phyloP scores from a whole-genome alignment of 2,113 vertebrate genomes.

The Athene noctua region DNA sequence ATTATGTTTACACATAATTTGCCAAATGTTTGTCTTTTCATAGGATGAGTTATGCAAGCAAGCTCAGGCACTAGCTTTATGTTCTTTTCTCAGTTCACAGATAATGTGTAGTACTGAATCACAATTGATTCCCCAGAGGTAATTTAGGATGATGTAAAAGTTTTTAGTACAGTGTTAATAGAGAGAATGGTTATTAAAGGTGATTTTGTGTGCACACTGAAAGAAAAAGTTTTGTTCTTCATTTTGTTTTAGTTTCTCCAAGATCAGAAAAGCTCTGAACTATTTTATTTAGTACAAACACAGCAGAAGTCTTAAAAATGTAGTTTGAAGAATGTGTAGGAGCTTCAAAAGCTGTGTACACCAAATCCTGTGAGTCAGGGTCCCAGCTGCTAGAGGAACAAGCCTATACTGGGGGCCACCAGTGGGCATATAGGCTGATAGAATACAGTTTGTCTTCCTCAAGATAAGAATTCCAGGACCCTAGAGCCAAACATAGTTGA shows the following conservation, averaged over 20 bases:
- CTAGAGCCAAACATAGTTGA: background rate
- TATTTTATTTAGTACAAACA: background rate
- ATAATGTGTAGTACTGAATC: background rate
- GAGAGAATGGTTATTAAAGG: background rate
- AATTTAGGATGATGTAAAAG: background rate
- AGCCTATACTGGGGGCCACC: background rate
- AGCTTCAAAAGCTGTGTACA: background rate
- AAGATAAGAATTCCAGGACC: background rate
- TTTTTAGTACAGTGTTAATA: background rate
- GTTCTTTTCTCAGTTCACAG: background rate
- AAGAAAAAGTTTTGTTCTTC: background rate
- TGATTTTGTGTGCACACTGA: background rate
- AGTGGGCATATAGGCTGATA: background rate
- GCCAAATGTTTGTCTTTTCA: background rate
- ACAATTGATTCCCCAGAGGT: background rate
- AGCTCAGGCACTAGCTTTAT: background rate
- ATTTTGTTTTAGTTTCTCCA: background rate
- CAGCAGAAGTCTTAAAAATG: background rate
- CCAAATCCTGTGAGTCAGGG: background rate
- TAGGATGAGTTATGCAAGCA: background rate
- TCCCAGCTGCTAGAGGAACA: rapidly evolving
- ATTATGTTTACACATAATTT: background rate
- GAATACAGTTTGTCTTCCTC: background rate
- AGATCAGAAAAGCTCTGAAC: background rate
- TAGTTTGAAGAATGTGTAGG: background rate